Conservation (phyloP, 2,888 invertebrate species). For the Drosophila melanosoma region DNA sequence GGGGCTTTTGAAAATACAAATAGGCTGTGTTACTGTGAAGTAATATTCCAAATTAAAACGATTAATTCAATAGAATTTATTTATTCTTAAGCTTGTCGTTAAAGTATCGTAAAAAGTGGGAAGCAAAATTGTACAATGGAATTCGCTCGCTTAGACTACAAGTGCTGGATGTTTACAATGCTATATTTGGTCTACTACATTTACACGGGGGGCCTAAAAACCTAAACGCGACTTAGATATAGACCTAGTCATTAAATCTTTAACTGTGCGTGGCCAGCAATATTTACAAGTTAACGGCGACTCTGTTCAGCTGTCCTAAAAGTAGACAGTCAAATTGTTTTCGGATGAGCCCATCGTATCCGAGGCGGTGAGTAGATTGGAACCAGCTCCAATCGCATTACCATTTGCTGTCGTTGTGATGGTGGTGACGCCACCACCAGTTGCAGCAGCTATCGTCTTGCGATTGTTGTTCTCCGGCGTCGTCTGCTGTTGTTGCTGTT, state of each 20-base stretch:
- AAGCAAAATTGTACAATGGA: constrained; percentile 77
- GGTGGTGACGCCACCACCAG: constrained; percentile 66
- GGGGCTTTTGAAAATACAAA: neutral
- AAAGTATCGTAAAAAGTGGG: constrained; percentile 58
- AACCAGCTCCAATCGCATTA: constrained; percentile 56
- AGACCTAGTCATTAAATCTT: constrained; percentile 40
- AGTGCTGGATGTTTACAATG: constrained; percentile 66
- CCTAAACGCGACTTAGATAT: constrained; percentile 54
- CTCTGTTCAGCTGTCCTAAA: constrained; percentile 79
- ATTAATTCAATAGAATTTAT: constrained; percentile 41
- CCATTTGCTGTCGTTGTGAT: constrained; percentile 58
- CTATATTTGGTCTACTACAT: constrained; percentile 81
- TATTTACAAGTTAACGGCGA: constrained; percentile 57
- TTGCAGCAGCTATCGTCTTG: constrained; percentile 67
- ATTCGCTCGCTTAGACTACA: constrained; percentile 62
- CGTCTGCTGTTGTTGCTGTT: constrained; percentile 42
- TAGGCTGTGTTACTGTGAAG: neutral
- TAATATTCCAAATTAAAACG: neutral
- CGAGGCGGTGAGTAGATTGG: constrained; percentile 80
- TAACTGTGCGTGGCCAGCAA: constrained; percentile 48
- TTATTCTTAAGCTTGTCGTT: constrained; percentile 53
- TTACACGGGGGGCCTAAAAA: constrained; percentile 58
- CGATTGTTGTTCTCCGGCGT: constrained; percentile 73
- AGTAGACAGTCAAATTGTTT: constrained; percentile 87
- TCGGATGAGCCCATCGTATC: constrained; percentile 86